Base-by-base conservation (phyloP, 2,797 vertebrate genomes). In the Enteromius unitaeniatus region DNA sequence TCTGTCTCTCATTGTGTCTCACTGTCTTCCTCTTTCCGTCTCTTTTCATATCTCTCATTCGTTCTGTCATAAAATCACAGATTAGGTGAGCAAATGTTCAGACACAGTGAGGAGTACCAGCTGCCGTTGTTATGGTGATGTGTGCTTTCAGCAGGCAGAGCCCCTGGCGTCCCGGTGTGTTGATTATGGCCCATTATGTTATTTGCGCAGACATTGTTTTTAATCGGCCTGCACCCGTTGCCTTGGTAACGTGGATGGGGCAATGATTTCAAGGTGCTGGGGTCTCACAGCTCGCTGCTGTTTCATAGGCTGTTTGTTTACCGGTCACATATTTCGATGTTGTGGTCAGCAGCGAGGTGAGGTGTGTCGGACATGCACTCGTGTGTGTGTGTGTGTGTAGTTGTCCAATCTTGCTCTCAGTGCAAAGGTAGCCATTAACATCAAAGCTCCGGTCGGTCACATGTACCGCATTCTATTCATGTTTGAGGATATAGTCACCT, bases 131-230 rank as follows among this genome's bases (percentile, higher is more conserved):
- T 91, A 91, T 91, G 90, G 89, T 87, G 89, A 91, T 89, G 87
- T 86, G 86, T 51, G 74, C 86, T 89, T 90, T 87, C 81, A 76
- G 85, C 82, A 84, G 84, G 84, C 85, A 83, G 83, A 88, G 87
- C 86, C 82, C 65, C 84, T 76, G 86, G 87, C 86, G 85, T 91
- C 88, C 90, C 68, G 84, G 88, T 88, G 91, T 78, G 86, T 89
- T 92, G 91, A 92, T 92, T 92, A 88, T 72, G 55, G 89, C 68
- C 88, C 87, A 92, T 92, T 92, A 91, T 91, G 89, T 89, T 85
- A 89, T 91, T 92, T 88, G 86, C 75, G 85, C 84, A 81, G 65
- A 88, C 88, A 86, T 88, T 90, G 89, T 86, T 91, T 92, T 90
- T 90, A 92, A 91, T 91, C 88, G 89, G 85, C 86, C 88, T 84